phyloP scores from a whole-genome alignment of 1,140 invertebrate species.

The Drosophila pruinosa region DNA sequence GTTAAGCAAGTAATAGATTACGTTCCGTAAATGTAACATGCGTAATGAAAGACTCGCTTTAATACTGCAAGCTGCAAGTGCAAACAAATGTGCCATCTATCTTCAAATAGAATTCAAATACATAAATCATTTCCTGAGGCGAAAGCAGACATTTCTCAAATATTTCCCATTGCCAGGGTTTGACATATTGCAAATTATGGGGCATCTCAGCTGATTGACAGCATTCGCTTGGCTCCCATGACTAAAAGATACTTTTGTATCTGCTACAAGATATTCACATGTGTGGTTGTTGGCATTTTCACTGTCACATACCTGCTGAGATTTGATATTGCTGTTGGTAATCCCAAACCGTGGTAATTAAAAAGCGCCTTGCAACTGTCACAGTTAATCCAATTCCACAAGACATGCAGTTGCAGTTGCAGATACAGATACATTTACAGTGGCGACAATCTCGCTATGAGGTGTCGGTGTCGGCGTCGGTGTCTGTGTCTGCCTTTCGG shows the following conservation, averaged over 20 bases:
- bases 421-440: constrained; percentile 47
- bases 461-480: neutral
- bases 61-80: neutral
- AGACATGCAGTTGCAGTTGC: constrained; percentile 17
- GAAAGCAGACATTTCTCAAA: neutral
- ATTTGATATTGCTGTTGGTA: constrained; percentile 41
- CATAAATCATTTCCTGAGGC: neutral
- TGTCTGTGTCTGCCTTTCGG: neutral
- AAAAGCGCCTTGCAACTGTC: constrained; percentile 71
- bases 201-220: constrained; percentile 11
- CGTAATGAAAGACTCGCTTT: neutral
- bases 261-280: neutral
- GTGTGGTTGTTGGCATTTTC: constrained; percentile 1
- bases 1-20: neutral
- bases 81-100: neutral
- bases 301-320: constrained; percentile 27
- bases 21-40: neutral
- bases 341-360: constrained; percentile 71
- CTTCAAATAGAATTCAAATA: neutral
- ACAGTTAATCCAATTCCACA: constrained; percentile 74
- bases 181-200: constrained; percentile 11
- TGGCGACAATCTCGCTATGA: constrained; percentile 9
- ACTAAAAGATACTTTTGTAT: constrained; percentile 30
- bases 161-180: neutral
- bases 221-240: neutral